phyloP scores from a whole-genome alignment of 1,140 invertebrate species.

The Caenorhabditis inopinata region DNA sequence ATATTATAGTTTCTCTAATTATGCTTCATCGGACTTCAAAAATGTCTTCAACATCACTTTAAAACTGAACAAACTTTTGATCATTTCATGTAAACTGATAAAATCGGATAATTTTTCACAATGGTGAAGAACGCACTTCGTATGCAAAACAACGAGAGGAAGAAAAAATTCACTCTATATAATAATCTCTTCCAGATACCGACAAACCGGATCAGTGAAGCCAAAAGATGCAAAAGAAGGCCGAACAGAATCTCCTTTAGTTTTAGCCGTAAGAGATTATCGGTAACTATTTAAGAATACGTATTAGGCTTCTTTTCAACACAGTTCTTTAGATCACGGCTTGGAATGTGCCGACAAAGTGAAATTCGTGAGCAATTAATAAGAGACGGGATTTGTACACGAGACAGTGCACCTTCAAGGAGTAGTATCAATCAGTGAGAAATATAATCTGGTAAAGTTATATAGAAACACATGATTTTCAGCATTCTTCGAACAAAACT shows the following conservation, averaged over 20 bases:
- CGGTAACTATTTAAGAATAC: neutral
- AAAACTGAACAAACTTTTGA: too few species aligned
- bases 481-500: conserved; percentile 65
- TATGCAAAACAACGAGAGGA: too few species aligned
- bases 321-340: neutral
- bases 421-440: conserved; percentile 63
- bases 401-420: conserved; percentile 62
- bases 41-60: too few species aligned
- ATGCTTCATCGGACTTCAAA: too few species aligned
- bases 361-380: conserved; percentile 65
- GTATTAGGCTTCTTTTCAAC: too few species aligned
- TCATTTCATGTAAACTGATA: too few species aligned
- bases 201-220: conserved; percentile 58
- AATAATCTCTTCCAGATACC: conserved; percentile 52
- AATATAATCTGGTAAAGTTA: neutral
- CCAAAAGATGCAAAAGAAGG: conserved; percentile 65
- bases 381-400: conserved; percentile 57
- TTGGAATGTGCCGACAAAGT: conserved; percentile 58
- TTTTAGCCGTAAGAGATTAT: conserved; percentile 61
- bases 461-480: conserved; percentile 36
- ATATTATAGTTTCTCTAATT: too few species aligned
- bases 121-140: too few species aligned
- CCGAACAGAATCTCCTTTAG: conserved; percentile 60
- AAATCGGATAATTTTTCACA: too few species aligned
- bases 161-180: too few species aligned